These are phyloP conservation scores for Pogonocichla stellata DNA, from an alignment of 2,113 vertebrate genomes.

Conservation along the genomic window DNA sequence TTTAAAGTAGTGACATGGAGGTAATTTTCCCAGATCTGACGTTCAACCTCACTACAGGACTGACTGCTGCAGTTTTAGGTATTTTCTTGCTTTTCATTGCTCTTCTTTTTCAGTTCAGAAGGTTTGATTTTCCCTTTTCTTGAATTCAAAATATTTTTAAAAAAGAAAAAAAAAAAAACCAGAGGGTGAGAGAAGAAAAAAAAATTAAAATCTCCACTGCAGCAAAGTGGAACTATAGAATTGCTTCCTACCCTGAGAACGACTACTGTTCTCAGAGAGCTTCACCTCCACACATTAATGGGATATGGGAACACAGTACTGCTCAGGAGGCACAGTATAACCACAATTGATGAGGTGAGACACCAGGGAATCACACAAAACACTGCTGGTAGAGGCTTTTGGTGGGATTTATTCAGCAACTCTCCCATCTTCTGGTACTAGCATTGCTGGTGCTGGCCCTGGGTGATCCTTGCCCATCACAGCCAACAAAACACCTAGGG, in stretches of 20 bases:
- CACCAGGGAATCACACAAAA: background rate
- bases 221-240: background rate
- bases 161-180: background rate
- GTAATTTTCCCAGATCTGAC: background rate
- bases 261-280: background rate
- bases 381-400: background rate
- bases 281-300: background rate
- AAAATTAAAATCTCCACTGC: background rate
- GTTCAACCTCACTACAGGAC: background rate
- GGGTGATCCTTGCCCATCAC: background rate
- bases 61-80: background rate
- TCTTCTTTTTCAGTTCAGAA: background rate
- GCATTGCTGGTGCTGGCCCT: background rate
- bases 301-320: background rate
- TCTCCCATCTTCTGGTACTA: background rate
- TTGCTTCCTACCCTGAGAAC: background rate
- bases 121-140: background rate
- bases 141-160: background rate
- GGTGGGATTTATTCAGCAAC: background rate
- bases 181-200: background rate
- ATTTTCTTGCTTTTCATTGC: background rate
- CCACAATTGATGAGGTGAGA: background rate
- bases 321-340: accelerated
- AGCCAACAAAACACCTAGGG: background rate
- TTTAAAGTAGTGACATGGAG: background rate